phyloP scores from a whole-genome alignment of 2,797 vertebrate genomes.

The Hypotaenidia okinawae region DNA sequence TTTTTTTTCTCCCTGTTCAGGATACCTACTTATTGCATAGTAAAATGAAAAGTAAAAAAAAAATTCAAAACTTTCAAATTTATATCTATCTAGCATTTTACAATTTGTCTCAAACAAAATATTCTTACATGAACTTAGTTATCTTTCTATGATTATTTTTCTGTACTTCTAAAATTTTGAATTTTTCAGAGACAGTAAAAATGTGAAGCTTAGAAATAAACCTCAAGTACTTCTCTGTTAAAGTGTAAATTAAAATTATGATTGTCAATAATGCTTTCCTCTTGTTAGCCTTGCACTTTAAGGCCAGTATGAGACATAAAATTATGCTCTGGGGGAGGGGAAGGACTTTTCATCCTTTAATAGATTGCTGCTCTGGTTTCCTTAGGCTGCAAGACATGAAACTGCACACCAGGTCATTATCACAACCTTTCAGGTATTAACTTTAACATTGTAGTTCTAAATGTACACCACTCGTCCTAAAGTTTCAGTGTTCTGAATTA shows the following conservation, averaged over 20 bases:
- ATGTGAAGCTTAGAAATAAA: not conserved
- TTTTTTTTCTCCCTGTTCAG: not conserved
- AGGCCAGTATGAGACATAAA: not conserved
- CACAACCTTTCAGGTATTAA: constrained; percentile 88
- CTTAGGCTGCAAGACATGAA: constrained; percentile 87
- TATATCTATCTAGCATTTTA: not conserved
- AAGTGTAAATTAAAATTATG: not conserved
- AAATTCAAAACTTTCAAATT: not conserved
- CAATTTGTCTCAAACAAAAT: not conserved
- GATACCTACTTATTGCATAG: not conserved
- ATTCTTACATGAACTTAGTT: not conserved
- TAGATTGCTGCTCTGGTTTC: constrained; percentile 42
- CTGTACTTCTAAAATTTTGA: not conserved
- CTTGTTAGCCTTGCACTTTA: not conserved
- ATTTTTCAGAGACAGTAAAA: not conserved
- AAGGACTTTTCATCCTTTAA: not conserved
- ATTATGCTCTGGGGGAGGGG: not conserved
- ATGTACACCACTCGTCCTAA: not conserved
- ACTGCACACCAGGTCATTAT: constrained; percentile 79
- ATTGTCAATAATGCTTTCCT: not conserved
- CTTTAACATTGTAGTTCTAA: not conserved
- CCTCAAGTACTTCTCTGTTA: not conserved
- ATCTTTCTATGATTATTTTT: not conserved
- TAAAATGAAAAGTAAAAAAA: not conserved
- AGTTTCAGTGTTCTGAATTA: not conserved